phyloP scores from a whole-genome alignment of 2,888 invertebrate genomes.

The Adineta ricciae region DNA sequence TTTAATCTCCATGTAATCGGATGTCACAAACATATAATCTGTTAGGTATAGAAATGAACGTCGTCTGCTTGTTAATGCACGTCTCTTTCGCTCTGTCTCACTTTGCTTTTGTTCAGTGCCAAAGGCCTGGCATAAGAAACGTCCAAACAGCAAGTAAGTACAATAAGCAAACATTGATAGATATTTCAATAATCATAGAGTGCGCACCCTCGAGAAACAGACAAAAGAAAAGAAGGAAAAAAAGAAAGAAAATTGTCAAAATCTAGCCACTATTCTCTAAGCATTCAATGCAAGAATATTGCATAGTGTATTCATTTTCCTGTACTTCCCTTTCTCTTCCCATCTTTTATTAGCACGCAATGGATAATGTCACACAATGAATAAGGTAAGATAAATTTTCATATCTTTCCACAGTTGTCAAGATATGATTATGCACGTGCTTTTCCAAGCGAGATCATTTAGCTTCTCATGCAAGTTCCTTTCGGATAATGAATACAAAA shows the following conservation, averaged over 20 bases:
- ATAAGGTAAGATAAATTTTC: background rate
- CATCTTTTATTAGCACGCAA: background rate
- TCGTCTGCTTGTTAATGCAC: background rate
- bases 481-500: background rate
- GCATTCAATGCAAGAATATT: background rate
- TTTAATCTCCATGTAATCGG: too few species aligned
- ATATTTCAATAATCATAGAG: background rate
- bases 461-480: too few species aligned
- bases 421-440: too few species aligned
- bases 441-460: too few species aligned
- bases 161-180: background rate
- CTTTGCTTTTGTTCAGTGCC: background rate
- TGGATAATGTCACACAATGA: background rate
- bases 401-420: too few species aligned
- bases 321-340: background rate
- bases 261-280: background rate
- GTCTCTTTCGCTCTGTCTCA: background rate
- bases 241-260: background rate
- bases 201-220: background rate
- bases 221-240: background rate
- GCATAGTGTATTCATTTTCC: background rate
- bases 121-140: background rate
- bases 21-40: too few species aligned
- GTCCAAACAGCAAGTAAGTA: background rate
- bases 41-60: background rate